These are phyloP conservation scores for Montipora sp. DNA, from an alignment of 64 coral and sea anemone genomes.

Conservation along the genomic window DNA sequence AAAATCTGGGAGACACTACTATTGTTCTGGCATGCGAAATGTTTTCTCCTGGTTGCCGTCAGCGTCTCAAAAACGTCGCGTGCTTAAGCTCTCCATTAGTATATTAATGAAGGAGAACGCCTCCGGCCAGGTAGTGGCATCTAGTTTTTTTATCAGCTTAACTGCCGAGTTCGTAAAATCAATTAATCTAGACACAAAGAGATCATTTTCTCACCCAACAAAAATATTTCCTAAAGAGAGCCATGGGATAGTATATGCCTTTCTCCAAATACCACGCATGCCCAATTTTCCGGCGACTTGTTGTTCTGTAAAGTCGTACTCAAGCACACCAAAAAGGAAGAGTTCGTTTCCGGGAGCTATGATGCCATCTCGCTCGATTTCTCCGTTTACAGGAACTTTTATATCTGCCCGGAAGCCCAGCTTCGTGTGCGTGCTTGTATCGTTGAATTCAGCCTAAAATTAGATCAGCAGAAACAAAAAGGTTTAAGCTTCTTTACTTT, in stretches of 20 bases:
- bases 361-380: slow-evolving; percentile 88
- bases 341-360: slow-evolving; percentile 80
- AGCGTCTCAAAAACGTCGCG: too few relatives aligned
- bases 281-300: slow-evolving; percentile 73
- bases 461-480: not conserved
- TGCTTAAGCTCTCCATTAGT: too few relatives aligned
- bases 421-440: slow-evolving; percentile 45
- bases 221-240: slow-evolving; percentile 83
- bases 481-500: not conserved
- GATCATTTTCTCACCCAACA: slow-evolving; percentile 68
- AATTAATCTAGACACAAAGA: not conserved
- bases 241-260: slow-evolving; percentile 78
- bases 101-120: too few relatives aligned
- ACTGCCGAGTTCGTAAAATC: too few relatives aligned
- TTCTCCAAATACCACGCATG: slow-evolving; percentile 96
- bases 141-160: too few relatives aligned
- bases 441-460: slow-evolving; percentile 80
- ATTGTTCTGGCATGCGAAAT: too few relatives aligned
- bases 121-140: too few relatives aligned
- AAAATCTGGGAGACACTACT: too few relatives aligned
- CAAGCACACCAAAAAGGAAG: slow-evolving; percentile 80
- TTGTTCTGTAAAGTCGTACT: slow-evolving; percentile 73
- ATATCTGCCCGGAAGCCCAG: slow-evolving; percentile 85
- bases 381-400: slow-evolving; percentile 87
- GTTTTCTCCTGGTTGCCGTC: too few relatives aligned